Conservation (phyloP, 2,888 invertebrate genomes). For the Drosophila macrospina region DNA sequence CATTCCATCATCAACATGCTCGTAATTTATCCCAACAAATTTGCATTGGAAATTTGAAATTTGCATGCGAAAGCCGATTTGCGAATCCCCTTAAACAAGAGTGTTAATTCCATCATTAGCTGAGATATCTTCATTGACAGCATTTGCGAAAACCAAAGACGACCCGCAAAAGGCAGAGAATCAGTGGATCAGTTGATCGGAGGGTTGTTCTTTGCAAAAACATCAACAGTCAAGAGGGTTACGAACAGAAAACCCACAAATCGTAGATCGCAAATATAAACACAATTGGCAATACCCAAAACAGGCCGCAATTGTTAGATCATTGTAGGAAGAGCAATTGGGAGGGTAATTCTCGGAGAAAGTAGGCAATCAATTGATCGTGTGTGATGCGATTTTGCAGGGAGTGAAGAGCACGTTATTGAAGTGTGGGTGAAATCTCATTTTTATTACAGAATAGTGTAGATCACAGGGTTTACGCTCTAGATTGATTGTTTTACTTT, state of each 20-base stretch:
- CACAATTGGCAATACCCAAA: constrained; percentile 43
- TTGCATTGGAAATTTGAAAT: constrained; percentile 46
- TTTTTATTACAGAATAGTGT: constrained; percentile 62
- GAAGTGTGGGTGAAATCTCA: constrained; percentile 21
- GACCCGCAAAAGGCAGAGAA: constrained; percentile 1
- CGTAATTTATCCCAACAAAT: constrained; percentile 43
- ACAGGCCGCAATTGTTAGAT: constrained; percentile 8
- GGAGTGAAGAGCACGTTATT: background rate
- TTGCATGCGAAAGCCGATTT: constrained; percentile 51
- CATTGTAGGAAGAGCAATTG: background rate
- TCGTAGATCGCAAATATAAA: constrained; percentile 64
- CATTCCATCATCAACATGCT: constrained; percentile 9
- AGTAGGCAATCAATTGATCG: constrained; percentile 33
- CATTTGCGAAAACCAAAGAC: constrained; percentile 38
- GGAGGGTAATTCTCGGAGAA: background rate
- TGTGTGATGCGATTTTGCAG: background rate
- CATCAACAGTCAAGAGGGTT: constrained; percentile 64
- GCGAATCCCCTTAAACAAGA: constrained; percentile 27
- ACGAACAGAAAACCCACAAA: constrained; percentile 59
- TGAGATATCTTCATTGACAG: constrained; percentile 54
- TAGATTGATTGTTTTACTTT: constrained; percentile 39
- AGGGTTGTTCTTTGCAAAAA: constrained; percentile 36
- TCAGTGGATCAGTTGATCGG: background rate
- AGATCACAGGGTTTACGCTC: constrained; percentile 66
- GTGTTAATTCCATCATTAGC: constrained; percentile 75